phyloP scores from a whole-genome alignment of 1,140 invertebrate species.

The Drosophila triauraria region DNA sequence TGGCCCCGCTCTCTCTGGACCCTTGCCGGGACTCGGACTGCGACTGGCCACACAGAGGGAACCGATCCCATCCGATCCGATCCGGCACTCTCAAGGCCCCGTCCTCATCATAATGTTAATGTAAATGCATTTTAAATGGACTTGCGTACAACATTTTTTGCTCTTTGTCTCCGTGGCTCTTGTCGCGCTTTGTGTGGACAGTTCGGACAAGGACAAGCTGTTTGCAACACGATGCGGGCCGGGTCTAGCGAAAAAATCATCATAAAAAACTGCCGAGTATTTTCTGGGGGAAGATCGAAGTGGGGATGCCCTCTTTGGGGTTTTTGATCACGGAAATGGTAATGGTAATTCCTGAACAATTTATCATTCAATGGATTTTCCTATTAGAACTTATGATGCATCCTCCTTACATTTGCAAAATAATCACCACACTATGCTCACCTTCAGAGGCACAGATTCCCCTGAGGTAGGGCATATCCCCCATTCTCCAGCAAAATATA shows the following conservation, averaged over 20 bases:
- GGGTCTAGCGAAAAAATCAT: conserved; percentile 61
- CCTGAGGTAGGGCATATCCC: conserved; percentile 1
- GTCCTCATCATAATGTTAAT: conserved; percentile 84
- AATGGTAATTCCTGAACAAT: background rate
- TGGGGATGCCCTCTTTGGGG: no score
- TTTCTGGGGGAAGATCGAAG: background rate
- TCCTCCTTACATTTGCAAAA: background rate
- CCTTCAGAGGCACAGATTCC: background rate
- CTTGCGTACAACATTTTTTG: conserved; percentile 82
- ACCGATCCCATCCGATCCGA: conserved; percentile 13
- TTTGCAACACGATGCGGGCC: conserved; percentile 80
- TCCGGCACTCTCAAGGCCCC: conserved; percentile 45
- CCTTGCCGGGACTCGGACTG: conserved; percentile 1
- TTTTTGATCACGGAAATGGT: no score
- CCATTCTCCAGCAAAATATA: conserved; percentile 24
- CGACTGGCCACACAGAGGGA: conserved; percentile 68
- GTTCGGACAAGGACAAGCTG: conserved; percentile 78
- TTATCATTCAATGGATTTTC: background rate
- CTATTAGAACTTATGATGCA: no score
- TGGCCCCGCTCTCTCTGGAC: conserved; percentile 18
- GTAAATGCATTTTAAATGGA: conserved; percentile 85
- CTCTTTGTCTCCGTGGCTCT: conserved; percentile 56
- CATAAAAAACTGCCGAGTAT: conserved; percentile 46
- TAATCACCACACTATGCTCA: background rate
- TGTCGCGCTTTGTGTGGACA: conserved; percentile 80